Base-by-base conservation (phyloP, 2,888 invertebrate species). In the Leptopterna dolabrata region DNA sequence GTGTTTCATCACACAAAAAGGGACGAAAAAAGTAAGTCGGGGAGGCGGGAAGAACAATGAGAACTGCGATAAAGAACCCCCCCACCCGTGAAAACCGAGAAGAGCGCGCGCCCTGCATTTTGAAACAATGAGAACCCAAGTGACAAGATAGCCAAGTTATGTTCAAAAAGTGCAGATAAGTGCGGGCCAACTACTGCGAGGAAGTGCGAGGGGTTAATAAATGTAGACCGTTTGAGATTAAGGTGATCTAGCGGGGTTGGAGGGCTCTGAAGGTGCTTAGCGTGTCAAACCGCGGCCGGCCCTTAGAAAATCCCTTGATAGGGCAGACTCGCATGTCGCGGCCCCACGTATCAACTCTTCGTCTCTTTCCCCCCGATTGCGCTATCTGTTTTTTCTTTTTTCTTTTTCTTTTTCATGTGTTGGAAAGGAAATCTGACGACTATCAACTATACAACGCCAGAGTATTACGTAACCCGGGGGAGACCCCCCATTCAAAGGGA, bases 51-150 rank as follows among this genome's bases (percentile, higher is more conserved):
- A 36, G 36, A 36, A 73, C 16, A n/a, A 73, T 7, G n/a, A 73
- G 16, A 73, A n/a, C 30, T 36, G 73, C 27, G 73, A 73, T 73
- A 73, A 73, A 73, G 41, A 36, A 73, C 30, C 73, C n/a, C n/a
- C n/a, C n/a, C n/a, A n/a, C 73, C 73, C 30, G 36, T 41, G 73
- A 41, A 73, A 73, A 73, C 36, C 6, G 73, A 73, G 29, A 73
- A 73, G 41, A 73, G 73, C n/a, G 73, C 29, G 73, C 73, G 73
- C 36, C 73, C 73, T 73, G 73, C 73, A 73, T 73, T 73, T 73
- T 73, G 19, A 73, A 73, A 73, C 73, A 73, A 73, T 73, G 73
- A 36, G 36, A 73, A 73, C 73, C 19, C 19, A 36, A 73, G 19
- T 73, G 73, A 73, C 36, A 73, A 73, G 73, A 73, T 73, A 73